Evolutionary conservation across 1,140 invertebrate species (phyloP).

Genomic region (Heliconius congener): DNA sequence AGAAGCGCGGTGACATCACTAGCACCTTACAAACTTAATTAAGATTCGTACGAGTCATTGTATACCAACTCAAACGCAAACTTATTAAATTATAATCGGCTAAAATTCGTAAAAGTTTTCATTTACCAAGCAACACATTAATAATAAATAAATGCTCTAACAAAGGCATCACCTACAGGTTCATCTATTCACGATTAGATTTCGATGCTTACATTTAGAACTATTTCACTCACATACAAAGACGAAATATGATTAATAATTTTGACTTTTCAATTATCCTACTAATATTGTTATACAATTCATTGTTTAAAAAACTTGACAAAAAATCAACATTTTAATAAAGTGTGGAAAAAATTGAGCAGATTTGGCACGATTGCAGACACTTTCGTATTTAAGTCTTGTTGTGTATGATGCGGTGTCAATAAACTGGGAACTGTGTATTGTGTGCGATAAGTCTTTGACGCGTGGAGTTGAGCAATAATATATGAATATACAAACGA

Average conservation of each 20-base stretch:
- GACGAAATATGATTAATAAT: constrained; percentile 37
- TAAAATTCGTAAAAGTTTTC: neutral
- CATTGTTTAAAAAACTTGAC: constrained; percentile 31
- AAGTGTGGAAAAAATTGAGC: constrained; percentile 61
- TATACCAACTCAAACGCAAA: neutral
- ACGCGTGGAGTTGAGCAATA: constrained; percentile 30
- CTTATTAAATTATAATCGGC: neutral
- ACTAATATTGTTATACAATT: constrained; percentile 23
- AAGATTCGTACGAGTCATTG: constrained; percentile 1
- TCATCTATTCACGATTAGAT: constrained; percentile 35
- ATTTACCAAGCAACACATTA: neutral
- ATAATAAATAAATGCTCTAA: constrained; percentile 6
- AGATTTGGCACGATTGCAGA: constrained; percentile 51
- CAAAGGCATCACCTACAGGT: constrained; percentile 21
- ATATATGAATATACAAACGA: constrained; percentile 48
- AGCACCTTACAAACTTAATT: constrained; percentile 6
- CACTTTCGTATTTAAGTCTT: constrained; percentile 35
- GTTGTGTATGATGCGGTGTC: constrained; percentile 29
- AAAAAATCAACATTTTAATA: constrained; percentile 42
- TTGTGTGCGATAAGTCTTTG: constrained; percentile 11
- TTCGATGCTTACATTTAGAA: constrained; percentile 43
- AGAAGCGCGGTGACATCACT: constrained; percentile 12
- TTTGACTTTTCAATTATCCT: constrained; percentile 35
- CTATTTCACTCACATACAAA: constrained; percentile 40
- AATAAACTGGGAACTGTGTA: constrained; percentile 15